Base-by-base conservation (phyloP, 2,113 vertebrate species). In the Chauna torquata region DNA sequence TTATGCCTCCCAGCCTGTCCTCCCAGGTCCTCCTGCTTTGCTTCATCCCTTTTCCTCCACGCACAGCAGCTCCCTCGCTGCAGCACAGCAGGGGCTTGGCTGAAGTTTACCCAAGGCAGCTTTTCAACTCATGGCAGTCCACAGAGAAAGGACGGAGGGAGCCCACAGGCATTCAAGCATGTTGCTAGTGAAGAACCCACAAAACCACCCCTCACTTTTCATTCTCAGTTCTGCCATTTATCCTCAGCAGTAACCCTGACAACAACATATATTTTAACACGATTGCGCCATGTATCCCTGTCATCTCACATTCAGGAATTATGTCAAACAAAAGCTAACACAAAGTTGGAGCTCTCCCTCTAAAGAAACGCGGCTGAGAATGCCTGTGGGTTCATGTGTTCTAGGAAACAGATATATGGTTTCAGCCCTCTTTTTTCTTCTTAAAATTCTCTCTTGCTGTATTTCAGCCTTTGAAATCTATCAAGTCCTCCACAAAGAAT, bases 11-110 rank as follows among this genome's bases (percentile, higher is more conserved):
- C 8, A 17, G 19, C 58, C 80, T 69, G 20, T 58, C 36, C 71
- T 59, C 32, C 30, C 23, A 65, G 3, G 8, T 40, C 58, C 6
- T 40, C 40, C 64, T 57, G 34, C 23, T 70, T 57, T 52, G 34
- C 27, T 45, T 50, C 38, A 36, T 16, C 36, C 50, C 27, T 27
- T 22, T 74, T 12, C 24, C 16, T 62, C 36, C 38, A 44, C 0
- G 1, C 0, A 0, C 62, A 65, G 2, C 34, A 40, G 55, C 45
- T 82, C 36, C 49, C 32, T 1, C 0, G 0, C 82, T 47, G 52
- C 0, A 0, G 23, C 11, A 30, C 8, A 9, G 54, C 40, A 42
- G 57, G 6, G 28, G n/a, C 34, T 69, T 4, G 3, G 36, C 13
- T 45, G 32, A 74, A 68, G 78, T 54, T 72, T 58, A 68, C 44